Conservation (phyloP, 2,888 invertebrate genomes). For the Drosophila borealis region DNA sequence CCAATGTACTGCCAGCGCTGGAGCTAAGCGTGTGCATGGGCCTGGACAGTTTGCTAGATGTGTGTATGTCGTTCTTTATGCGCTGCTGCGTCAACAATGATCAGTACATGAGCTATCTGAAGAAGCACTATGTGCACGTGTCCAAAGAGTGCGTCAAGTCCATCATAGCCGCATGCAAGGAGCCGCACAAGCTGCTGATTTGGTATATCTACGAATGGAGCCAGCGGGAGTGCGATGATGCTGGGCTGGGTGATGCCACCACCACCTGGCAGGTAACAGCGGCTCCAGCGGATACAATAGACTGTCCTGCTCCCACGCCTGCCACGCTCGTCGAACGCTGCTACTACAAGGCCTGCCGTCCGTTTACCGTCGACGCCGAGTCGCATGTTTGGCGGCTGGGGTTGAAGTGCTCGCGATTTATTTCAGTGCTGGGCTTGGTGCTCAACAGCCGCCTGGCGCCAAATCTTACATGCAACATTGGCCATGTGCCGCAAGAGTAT, state of each 20-base stretch:
- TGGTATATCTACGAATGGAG: slow-evolving; percentile 84
- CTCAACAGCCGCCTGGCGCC: slow-evolving; percentile 84
- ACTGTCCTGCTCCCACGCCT: slow-evolving; percentile 36
- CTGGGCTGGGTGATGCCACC: slow-evolving; percentile 54
- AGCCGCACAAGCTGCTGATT: slow-evolving; percentile 77
- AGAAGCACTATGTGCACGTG: slow-evolving; percentile 82
- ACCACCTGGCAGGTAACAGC: slow-evolving; percentile 38
- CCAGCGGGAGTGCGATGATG: slow-evolving; percentile 83
- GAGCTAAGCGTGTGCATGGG: slow-evolving; percentile 83
- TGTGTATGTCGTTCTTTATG: slow-evolving; percentile 81
- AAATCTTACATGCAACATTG: slow-evolving; percentile 54
- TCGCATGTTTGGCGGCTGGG: slow-evolving; percentile 75
- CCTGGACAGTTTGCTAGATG: slow-evolving; percentile 76
- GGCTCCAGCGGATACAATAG: slow-evolving; percentile 5
- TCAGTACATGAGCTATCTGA: slow-evolving; percentile 80
- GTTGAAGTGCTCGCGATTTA: slow-evolving; percentile 80
- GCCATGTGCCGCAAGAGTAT: slow-evolving; percentile 72
- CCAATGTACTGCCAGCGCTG: slow-evolving; percentile 83
- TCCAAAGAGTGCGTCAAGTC: slow-evolving; percentile 84
- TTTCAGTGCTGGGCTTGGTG: slow-evolving; percentile 81
- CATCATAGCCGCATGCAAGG: slow-evolving; percentile 77
- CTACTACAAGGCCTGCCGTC: slow-evolving; percentile 84
- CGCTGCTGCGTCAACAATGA: slow-evolving; percentile 82
- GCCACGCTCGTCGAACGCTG: slow-evolving; percentile 77
- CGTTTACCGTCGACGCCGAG: slow-evolving; percentile 79